These are phyloP conservation scores for Chlamydotis undulata DNA, from an alignment of 2,113 vertebrate species.

Conservation along the genomic window DNA sequence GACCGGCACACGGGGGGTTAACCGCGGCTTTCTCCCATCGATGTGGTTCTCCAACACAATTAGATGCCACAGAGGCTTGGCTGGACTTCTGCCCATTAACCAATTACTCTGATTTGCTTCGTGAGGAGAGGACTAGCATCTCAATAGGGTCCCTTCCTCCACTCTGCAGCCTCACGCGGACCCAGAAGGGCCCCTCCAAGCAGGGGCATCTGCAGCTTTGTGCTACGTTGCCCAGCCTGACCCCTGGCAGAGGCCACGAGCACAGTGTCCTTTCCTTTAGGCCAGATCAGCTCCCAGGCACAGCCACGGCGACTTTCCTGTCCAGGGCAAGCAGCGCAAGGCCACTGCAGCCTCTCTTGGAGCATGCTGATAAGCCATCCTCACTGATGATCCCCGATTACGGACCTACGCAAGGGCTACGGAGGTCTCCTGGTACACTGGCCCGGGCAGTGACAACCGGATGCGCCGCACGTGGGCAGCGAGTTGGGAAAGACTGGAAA, in stretches of 20 bases:
- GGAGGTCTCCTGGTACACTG: neutral
- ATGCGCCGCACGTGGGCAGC: fast-evolving
- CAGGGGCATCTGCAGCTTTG: neutral
- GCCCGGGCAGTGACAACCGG: neutral
- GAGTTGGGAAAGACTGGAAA: neutral
- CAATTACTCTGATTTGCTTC: neutral
- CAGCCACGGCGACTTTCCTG: neutral
- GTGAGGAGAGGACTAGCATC: neutral
- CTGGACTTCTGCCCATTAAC: constrained; percentile 15
- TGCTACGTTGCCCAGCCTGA: neutral
- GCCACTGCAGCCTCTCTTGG: neutral
- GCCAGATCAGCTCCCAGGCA: neutral
- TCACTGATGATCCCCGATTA: neutral
- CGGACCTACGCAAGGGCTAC: neutral
- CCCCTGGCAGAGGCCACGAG: neutral
- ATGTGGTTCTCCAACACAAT: constrained; percentile 48
- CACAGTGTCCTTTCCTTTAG: neutral
- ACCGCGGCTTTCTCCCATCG: neutral
- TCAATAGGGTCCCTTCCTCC: neutral
- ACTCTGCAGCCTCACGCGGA: neutral
- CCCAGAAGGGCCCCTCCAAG: neutral
- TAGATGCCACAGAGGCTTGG: neutral
- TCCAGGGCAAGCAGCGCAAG: neutral
- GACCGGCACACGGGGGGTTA: neutral
- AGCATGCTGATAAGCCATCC: neutral